Percentiles rank a stretch among this genome's conserved stretches.
Evolutionary conservation across 2,888 invertebrate species (phyloP).

Genomic region (Cheilosia vernalis): DNA sequence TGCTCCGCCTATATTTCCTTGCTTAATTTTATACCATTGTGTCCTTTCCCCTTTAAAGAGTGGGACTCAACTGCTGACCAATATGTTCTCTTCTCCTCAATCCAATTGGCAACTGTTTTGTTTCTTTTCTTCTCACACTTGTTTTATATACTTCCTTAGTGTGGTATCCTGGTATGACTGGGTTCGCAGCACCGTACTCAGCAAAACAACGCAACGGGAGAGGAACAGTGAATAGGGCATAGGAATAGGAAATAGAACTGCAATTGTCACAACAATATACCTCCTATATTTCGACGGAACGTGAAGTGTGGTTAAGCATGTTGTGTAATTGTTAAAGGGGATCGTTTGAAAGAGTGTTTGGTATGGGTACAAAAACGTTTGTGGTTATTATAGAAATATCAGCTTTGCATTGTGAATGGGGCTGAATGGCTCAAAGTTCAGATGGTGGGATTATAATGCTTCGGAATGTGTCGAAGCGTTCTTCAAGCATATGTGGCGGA

Average conservation of each 20-base stretch:
- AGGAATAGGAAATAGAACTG: background rate
- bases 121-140: conserved; percentile 14
- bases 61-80: background rate
- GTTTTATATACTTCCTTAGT: background rate
- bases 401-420: conserved; percentile 29
- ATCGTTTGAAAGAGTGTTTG: background rate
- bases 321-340: conserved; percentile 34
- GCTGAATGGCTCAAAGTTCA: conserved; percentile 21
- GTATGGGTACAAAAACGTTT: too few species aligned
- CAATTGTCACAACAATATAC: conserved; percentile 16
- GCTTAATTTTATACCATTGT: background rate
- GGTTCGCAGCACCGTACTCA: background rate
- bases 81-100: conserved; percentile 7
- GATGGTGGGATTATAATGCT: conserved; percentile 18
- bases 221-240: background rate
- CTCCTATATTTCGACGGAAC: background rate
- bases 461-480: too few species aligned
- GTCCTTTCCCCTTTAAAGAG: background rate
- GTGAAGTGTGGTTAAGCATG: conserved; percentile 12
- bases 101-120: background rate
- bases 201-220: background rate
- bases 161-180: too few species aligned
- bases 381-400: background rate
- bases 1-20: conserved; percentile 41
- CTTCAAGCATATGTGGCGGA: conserved; percentile 28